Evolutionary conservation across 2,797 vertebrate species (phyloP).

Genomic region (Huso huso): DNA sequence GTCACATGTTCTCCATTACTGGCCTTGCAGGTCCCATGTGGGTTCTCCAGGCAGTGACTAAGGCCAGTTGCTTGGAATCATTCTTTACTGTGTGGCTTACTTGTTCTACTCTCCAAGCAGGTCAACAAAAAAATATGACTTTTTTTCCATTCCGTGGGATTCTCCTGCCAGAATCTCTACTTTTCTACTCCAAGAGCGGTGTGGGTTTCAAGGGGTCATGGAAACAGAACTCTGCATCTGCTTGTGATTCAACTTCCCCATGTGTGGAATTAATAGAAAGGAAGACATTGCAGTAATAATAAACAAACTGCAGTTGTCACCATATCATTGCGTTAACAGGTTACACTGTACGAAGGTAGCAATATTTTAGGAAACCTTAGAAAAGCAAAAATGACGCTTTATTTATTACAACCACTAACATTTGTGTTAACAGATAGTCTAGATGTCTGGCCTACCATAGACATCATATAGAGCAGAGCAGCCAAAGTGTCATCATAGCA

Average conservation of each 20-base stretch:
- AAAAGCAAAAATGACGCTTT: too few species aligned
- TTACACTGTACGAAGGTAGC: not conserved
- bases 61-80: not conserved
- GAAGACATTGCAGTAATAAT: conserved; percentile 8
- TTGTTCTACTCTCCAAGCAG: not conserved
- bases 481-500: too few species aligned
- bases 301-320: not conserved
- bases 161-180: not conserved
- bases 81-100: conserved; percentile 5
- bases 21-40: conserved; percentile 6
- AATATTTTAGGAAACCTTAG: too few species aligned
- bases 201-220: not conserved
- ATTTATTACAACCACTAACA: too few species aligned
- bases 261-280: conserved; percentile 3
- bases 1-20: conserved; percentile 9
- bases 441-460: too few species aligned
- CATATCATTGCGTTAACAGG: conserved; percentile 4
- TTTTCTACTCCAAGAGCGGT: not conserved
- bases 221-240: not conserved
- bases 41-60: too few species aligned
- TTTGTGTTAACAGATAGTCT: too few species aligned
- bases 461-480: too few species aligned
- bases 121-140: not conserved
- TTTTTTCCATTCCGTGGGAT: not conserved
- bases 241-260: not conserved